Base-by-base conservation (phyloP, 2,888 invertebrate genomes). In the Melanostoma scalare region DNA sequence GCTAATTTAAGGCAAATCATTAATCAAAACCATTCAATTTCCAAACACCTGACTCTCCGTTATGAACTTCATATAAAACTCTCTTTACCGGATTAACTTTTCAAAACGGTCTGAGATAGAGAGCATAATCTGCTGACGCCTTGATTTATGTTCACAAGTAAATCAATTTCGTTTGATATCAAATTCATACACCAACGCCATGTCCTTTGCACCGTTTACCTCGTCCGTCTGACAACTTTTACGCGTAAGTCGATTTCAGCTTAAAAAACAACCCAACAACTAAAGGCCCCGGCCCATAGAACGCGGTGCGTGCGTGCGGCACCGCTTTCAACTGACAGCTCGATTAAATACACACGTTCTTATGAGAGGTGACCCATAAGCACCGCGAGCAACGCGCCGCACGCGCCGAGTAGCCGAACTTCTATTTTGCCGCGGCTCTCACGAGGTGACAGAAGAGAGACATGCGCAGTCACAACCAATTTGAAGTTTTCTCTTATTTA, bases 121-220 rank as follows among this genome's bases (percentile, higher is more conserved):
- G 20, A 50, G 50, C 79, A 75, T 79, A 74, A 84, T 84, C 84
- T 84, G 78, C 67, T 84, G 78, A 67, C 84, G 48, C 50, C n/a
- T 35, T 84, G 84, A 84, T 84, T 84, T 84, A 84, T 84, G 79
- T 67, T 75, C 79, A 68, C 69, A 71, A 84, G 71, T 84, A 84
- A 84, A 84, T 84, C 84, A 84, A 84, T 84, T 84, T 79, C 35
- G 46, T 79, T 61, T 67, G 65, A 69, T 73, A 74, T 65, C 48
- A 38, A 40, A 46, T 35, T 36, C 48, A 4, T 8, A 9, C 31
- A 50, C 5, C 10, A 31, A 10, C 56, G 35, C 52, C 20, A 20
- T 20, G 20, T 20, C 20, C 20, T 20, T 20, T 20, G 40, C 42
- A 38, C 65, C 38, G 38, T 20, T 35, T 53, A 40, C 38, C 42